Evolutionary conservation across 1,140 invertebrate species (phyloP), one percentile per base, ranked within the genome.

Genomic region (Drosophila burlai): DNA sequence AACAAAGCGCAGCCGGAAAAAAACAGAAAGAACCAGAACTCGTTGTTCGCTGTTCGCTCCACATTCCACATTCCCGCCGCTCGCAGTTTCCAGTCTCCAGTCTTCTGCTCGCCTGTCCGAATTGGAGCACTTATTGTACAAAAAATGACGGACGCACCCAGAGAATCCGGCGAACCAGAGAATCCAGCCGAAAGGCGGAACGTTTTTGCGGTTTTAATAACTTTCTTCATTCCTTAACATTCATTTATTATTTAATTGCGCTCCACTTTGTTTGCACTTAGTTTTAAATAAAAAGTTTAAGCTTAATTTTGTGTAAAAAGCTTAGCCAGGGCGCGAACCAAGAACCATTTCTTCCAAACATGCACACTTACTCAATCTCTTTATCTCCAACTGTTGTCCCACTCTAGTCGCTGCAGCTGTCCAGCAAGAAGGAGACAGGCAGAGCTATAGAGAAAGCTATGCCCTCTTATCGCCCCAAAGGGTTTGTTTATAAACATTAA

Each of bases 61-160:
- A 55, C 52, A 54, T 54, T 54, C 50, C 31, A 54, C 50, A 55
- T 55, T 55, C 52, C 34, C 34, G 52, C 13, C 34, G 52, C 8
- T 38, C 34, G 52, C 52, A 38, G 52, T 55, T 55, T 55, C 52
- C 45, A 31, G 46, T 52, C 36, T n/a, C 47, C 47, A 24, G 45
- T 69, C 59, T 78, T 72, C 80, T 89, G 84, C 54, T 89, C 85
- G 84, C 84, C 84, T 89, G 84, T 79, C 84, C 73, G 60, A 89
- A 89, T 81, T 89, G 84, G 84, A 89, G 85, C 84, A 89, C 80
- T 87, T 87, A 83, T 89, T 89, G 84, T 89, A 89, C 84, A 89
- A 89, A 87, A 89, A 89, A 83, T 82, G 65, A 81, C 64, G 47
- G 36, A 38, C 52, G 45, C 62, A n/a, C 10, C 38, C 47, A n/a